Base-by-base conservation (phyloP, 2,113 vertebrate genomes). In the Aldabrachelys gigantea region DNA sequence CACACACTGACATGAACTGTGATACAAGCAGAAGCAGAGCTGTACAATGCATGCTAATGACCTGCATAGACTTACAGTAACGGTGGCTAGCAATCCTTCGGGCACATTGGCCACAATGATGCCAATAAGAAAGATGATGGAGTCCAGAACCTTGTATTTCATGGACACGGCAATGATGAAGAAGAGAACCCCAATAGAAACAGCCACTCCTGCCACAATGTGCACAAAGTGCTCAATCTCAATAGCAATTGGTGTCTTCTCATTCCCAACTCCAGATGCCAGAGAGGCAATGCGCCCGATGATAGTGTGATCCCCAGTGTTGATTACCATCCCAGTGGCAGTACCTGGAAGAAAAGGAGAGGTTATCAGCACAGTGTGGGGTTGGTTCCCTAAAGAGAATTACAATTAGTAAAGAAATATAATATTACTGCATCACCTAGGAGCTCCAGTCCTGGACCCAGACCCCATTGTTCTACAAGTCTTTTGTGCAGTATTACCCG, bases 51-150 rank as follows among this genome's bases (percentile, higher is more conserved):
- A 1, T 1, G 81, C 69, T 29, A 38, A 4, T 47, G 0, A 29
- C 62, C 7, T 5, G 38, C 21, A n/a, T 0, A 25, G 85, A 94
- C 98, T 98, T 97, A 99, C 98, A 8, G 98, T 99, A 62, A 99
- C 98, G 4, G 98, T 98, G 93, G 98, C 98, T 87, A 99, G 97
- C 82, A 99, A 98, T 27, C 98, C 98, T 87, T 99, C 98, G 0
- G 98, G 98, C 91, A 99, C 98, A 0, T 99, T 99, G 21, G 98
- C 98, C 93, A 99, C 98, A 38, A 98, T 99, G 92, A 99, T 98
- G 88, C 98, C 98, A 47, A 98, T 99, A 62, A 99, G 98, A 84
- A 99, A 99, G 96, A 99, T 98, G 97, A 99, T 97, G 86, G 98
- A 97, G 5, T 98, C 97, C 52, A 99, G 95, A 56, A 98, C 94